Evolutionary conservation across 1,140 invertebrate genomes (phyloP).

Genomic region (Drosophila bifasciata): DNA sequence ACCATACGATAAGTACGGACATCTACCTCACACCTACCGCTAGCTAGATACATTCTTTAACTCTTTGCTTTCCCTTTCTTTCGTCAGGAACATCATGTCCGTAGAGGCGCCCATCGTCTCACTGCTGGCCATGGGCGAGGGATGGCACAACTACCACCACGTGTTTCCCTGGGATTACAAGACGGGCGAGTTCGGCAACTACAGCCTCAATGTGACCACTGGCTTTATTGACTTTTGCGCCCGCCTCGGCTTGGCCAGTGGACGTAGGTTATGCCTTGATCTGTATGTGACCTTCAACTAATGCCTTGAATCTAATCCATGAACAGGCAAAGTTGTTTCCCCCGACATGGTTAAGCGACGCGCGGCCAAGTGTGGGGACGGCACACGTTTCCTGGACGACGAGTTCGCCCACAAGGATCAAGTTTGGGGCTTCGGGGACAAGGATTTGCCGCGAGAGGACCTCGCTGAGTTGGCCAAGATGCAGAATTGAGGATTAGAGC

Average conservation of each 20-base stretch:
- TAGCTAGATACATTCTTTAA: neutral
- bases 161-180: slow-evolving; percentile 92
- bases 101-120: slow-evolving; percentile 90
- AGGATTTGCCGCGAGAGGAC: slow-evolving; percentile 85
- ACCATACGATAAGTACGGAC: slow-evolving; percentile 93
- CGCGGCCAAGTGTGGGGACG: slow-evolving; percentile 88
- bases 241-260: slow-evolving; percentile 90
- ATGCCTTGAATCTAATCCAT: neutral
- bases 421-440: slow-evolving; percentile 87
- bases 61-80: neutral
- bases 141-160: slow-evolving; percentile 98
- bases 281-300: neutral
- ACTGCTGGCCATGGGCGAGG: slow-evolving; percentile 90
- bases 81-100: slow-evolving; percentile 88
- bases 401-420: slow-evolving; percentile 77
- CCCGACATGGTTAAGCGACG: slow-evolving; percentile 87
- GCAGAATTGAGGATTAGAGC: slow-evolving; percentile 60
- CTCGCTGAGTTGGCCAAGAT: slow-evolving; percentile 85
- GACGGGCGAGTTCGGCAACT: slow-evolving; percentile 91
- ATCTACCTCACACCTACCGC: neutral
- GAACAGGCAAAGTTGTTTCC: slow-evolving; percentile 87
- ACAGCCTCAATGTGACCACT: slow-evolving; percentile 88
- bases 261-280: slow-evolving; percentile 85
- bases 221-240: slow-evolving; percentile 90
- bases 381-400: slow-evolving; percentile 84